A percentile compares a stretch with the other conserved stretches of the same genome.
Conservation (phyloP, 2,113 vertebrate genomes). For the Dinomys branickii region DNA sequence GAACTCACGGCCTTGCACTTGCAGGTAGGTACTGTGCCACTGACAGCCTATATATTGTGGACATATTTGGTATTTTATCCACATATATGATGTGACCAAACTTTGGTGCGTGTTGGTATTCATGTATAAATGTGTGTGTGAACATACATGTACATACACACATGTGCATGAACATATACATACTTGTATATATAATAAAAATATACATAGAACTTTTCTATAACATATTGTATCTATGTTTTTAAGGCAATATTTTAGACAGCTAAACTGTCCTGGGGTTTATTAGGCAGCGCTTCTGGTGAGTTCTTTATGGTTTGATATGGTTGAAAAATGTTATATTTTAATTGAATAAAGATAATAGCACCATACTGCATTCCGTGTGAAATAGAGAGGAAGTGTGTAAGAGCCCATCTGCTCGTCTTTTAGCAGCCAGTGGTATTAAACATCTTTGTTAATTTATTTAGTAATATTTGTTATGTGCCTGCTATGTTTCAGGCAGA, state of each 20-base stretch:
- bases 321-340: not conserved
- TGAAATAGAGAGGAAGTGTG: not conserved
- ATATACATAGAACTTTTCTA: not conserved
- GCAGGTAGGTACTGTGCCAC: too few relatives aligned
- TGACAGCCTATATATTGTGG: too few relatives aligned
- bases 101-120: not conserved
- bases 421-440: not conserved
- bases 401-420: not conserved
- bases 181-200: not conserved
- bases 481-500: not conserved
- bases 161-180: not conserved
- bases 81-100: not conserved
- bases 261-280: not conserved
- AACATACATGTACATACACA: not conserved
- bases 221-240: not conserved
- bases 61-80: conserved; percentile 23
- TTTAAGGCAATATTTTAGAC: not conserved
- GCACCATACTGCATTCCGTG: not conserved
- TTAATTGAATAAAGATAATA: not conserved
- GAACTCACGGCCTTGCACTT: too few relatives aligned
- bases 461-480: not conserved
- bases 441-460: not conserved
- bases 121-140: not conserved
- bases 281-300: not conserved
- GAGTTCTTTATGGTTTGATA: not conserved